Evolutionary conservation across 2,113 vertebrate species (phyloP), one percentile per base, ranked within the genome.

Genomic region (Peromyscus leucopus): DNA sequence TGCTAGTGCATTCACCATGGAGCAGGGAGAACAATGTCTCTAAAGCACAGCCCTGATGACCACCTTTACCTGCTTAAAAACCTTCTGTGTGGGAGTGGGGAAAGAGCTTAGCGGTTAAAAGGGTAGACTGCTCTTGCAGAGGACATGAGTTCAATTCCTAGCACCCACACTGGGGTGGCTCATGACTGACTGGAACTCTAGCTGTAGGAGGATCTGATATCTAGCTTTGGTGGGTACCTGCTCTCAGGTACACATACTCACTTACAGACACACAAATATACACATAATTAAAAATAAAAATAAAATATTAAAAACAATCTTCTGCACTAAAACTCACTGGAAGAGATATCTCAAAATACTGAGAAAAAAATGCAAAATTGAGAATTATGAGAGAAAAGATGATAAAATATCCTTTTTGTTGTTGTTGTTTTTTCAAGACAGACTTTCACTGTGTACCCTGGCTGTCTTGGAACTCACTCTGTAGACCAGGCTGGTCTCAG

Each of bases 271-370:
- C 21, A n/a, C 33, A 82, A n/a, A 59, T n/a, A n/a, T 24, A 59
- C 21, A 57, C 55, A 26, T 82, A 59, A 59, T 82, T 24, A 59
- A 82, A 82, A 22, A 57, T 33, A 82, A 82, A 80, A 80, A 55
- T 11, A 57, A 19, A 39, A 82, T 8, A 36, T 59, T 12, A n/a
- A 57, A 48, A 75, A 83, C 95, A 69, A 48, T 7, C 16, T 48
- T 90, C 17, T 42, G 89, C 57, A 72, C n/a, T 46, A 72, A 76
- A 96, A 59, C 48, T 36, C 5, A 85, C 42, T 21, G n/a, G 65
- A 88, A 84, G 16, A 91, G 80, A 63, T 78, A 72, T 31, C 42
- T 97, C n/a, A 83, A 93, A 65, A 61, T 57, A 26, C 48, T 4
- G 51, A 88, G 13, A 51, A 71, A 69, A 86, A 67, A 65, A 46